Base-by-base conservation (phyloP, 2,888 invertebrate species). In the Cheilosia scutellata region DNA sequence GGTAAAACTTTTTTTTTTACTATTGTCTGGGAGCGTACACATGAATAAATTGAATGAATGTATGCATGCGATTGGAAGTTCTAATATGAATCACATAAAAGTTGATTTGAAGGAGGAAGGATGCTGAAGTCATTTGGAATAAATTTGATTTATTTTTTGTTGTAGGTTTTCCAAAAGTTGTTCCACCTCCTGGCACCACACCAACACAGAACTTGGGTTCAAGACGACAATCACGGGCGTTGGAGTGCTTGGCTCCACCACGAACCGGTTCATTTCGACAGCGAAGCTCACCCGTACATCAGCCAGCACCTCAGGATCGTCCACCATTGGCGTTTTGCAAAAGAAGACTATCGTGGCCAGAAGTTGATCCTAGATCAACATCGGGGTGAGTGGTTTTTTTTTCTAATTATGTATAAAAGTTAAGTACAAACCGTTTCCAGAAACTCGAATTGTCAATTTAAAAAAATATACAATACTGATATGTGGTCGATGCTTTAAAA, bases 321-420 rank as follows among this genome's bases (percentile, higher is more conserved):
- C 95, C 95, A 9, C 94, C 95, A 40, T 94, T 96, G 92, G 95
- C 95, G 60, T 97, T 96, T 91, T 96, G 96, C 92, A 95, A 95
- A 88, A 93, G 97, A 65, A 94, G 96, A 58, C 94, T 95, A 42
- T 96, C 96, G 42, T 97, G 97, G 97, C 97, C 96, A 7, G 97
- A 97, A 92, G 95, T 97, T 79, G 96, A 97, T 92, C 96, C 95
- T 89, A 95, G 96, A 87, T 96, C 96, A 58, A 95, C 96, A 88
- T 96, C 96, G 6, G 96, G 97, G 97, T 96, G 93, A 95, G 95
- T 93, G 6, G 0, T 0, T 9, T 42, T 55, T 55, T 31, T 33
- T 16, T 27, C 9, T 40, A 33, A 3, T 7, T 49, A 51, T n/a
- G n/a, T n/a, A 2, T 20, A 0, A 20, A 20, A 20, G 2, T 20